phyloP scores from a whole-genome alignment of 2,888 invertebrate genomes.

The Macrophya annulata region DNA sequence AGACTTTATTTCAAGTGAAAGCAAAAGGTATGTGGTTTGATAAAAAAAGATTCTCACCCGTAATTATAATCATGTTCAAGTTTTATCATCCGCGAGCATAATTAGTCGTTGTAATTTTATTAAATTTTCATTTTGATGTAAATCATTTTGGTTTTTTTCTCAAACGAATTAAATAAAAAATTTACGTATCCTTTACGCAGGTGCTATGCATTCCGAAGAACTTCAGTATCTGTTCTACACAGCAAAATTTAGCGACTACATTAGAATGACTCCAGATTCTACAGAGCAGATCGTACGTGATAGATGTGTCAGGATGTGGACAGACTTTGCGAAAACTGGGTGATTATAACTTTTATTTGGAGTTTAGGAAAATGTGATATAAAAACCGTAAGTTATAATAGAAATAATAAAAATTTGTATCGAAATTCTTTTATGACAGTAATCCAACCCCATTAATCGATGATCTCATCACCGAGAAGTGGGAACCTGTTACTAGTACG shows the following conservation, averaged over 20 bases:
- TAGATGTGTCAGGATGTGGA: slow-evolving; percentile 71
- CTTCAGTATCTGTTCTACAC: slow-evolving; percentile 25
- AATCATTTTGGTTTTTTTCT: too few species aligned
- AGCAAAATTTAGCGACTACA: slow-evolving; percentile 30
- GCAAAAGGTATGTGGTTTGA: slow-evolving; percentile 12
- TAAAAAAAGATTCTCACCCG: neutral
- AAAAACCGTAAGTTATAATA: neutral
- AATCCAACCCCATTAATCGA: slow-evolving; percentile 69
- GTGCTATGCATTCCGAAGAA: slow-evolving; percentile 46
- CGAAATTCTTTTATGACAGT: slow-evolving; percentile 60
- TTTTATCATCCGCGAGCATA: neutral
- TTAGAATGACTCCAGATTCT: slow-evolving; percentile 61
- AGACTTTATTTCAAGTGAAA: slow-evolving; percentile 12
- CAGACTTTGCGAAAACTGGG: slow-evolving; percentile 73
- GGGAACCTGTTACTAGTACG: slow-evolving; percentile 64
- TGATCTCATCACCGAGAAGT: slow-evolving; percentile 62
- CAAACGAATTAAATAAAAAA: neutral
- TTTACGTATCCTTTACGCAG: slow-evolving; percentile 14
- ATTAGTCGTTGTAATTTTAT: neutral
- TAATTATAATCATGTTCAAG: neutral
- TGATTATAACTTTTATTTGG: slow-evolving; percentile 56
- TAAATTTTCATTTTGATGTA: neutral
- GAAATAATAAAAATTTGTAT: neutral
- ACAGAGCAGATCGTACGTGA: slow-evolving; percentile 67
- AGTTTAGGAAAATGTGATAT: neutral